Percentiles rank a stretch among this genome's conserved stretches.
These are phyloP conservation scores for Engraulis encrasicolus DNA, from an alignment of 2,113 vertebrate species.

Conservation along the genomic window DNA sequence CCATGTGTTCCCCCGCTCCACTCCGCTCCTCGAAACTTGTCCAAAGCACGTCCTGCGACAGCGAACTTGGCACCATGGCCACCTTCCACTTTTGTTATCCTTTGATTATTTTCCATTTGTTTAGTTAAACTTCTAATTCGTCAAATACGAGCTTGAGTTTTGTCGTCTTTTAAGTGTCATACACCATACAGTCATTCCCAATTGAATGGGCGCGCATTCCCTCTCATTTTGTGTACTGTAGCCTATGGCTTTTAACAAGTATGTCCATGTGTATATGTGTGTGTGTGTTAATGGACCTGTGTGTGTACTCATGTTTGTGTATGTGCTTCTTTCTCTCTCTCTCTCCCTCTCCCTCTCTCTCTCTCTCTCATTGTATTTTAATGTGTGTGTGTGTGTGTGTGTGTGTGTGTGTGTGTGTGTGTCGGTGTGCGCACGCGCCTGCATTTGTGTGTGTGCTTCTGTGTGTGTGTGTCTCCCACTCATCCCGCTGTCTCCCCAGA, in stretches of 20 bases:
- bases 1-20: neutral
- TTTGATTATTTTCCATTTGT: neutral
- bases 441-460: neutral
- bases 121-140: no score
- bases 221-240: no score
- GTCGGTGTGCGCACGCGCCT: neutral
- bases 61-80: neutral
- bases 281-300: neutral
- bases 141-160: no score
- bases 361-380: no score
- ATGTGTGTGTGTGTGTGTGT: neutral
- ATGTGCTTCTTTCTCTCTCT: no score
- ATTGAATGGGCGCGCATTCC: no score
- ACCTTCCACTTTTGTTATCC: neutral
- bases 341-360: no score
- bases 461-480: neutral
- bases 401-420: neutral
- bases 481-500: conserved; percentile 13
- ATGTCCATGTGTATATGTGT: no score
- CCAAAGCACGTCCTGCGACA: neutral
- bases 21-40: neutral
- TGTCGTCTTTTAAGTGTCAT: neutral
- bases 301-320: neutral
- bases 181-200: no score
- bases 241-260: no score